Evolutionary conservation across 2,888 invertebrate genomes (phyloP), one percentile per base, ranked within the genome.

Genomic region (Drosophila nr. fundita): DNA sequence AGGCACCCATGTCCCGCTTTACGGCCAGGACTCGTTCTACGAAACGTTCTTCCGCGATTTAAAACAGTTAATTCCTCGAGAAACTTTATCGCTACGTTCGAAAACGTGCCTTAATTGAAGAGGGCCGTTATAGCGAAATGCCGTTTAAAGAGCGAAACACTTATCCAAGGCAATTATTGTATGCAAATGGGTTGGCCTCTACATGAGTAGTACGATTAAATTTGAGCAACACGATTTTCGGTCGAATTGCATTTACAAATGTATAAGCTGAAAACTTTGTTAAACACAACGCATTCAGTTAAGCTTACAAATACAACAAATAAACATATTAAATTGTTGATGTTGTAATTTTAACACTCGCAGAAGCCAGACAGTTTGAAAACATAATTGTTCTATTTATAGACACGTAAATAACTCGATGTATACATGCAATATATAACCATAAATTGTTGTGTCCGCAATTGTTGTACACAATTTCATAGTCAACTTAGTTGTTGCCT

Each of bases 301-400:
- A 15, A 8, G 1, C 1, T 45, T 1, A 45, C 24, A 45, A 13
- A 13, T 4, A 13, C 4, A 13, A 21, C 21, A 45, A 21, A 45
- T 13, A 45, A 21, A 45, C 8, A 52, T 8, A 6, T 52, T 52
- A 15, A n/a, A 27, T 36, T 54, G 24, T 54, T 24, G 1, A 11
- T 13, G 36, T n/a, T n/a, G n/a, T 13, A 45, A 24, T 45, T 45
- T 1, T 13, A 24, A 15, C 7, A 15, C 11, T 40, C n/a, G 11
- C 24, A 53, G 8, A 15, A 34, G 53, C 27, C 54, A 54, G 36
- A 36, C 18, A 18, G 11, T 13, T 38, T 13, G 1, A 36, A 38
- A 10, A 57, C 15, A 57, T 57, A 57, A 42, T 45, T 42, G 42
- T 34, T 53, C n/a, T 50, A 50, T 53, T 53, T 38, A 45, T 30